phyloP scores from a whole-genome alignment of 2,888 invertebrate species.

The Pollenia amentaria region DNA sequence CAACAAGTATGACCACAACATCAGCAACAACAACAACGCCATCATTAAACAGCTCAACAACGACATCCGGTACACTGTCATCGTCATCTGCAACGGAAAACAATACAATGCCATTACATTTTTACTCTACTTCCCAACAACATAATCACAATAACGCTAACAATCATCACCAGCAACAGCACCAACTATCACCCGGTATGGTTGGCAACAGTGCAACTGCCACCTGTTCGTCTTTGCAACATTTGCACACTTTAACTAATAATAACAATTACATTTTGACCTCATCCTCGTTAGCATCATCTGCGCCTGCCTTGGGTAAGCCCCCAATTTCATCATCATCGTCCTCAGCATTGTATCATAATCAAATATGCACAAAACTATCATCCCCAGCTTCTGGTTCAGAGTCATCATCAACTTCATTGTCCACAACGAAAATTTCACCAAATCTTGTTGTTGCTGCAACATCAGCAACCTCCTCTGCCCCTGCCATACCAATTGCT shows the following conservation, averaged over 20 bases:
- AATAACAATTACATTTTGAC: constrained; percentile 64
- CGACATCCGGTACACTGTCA: constrained; percentile 46
- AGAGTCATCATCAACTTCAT: constrained; percentile 40
- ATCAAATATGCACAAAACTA: constrained; percentile 65
- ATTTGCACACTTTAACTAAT: constrained; percentile 74
- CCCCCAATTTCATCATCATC: constrained; percentile 23
- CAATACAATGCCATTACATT: constrained; percentile 58
- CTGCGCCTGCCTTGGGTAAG: constrained; percentile 25
- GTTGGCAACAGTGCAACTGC: constrained; percentile 25
- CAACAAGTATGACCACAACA: constrained; percentile 58
- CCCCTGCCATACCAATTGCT: constrained; percentile 37
- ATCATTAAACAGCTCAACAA: constrained; percentile 23
- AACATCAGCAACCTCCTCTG: constrained; percentile 9
- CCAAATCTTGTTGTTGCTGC: constrained; percentile 23
- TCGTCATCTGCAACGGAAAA: constrained; percentile 46
- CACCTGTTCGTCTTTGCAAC: constrained; percentile 73
- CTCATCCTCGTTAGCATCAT: constrained; percentile 16
- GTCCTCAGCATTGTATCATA: constrained; percentile 50
- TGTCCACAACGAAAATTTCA: constrained; percentile 48
- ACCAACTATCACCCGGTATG: constrained; percentile 40
- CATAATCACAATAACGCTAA: background rate
- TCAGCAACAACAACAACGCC: constrained; percentile 1
- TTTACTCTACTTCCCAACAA: constrained; percentile 53
- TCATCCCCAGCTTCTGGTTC: constrained; percentile 51
- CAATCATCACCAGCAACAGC: constrained; percentile 40